These are phyloP conservation scores for Hymenochirus boettgeri DNA, from an alignment of 2,113 vertebrate species.

Conservation along the genomic window DNA sequence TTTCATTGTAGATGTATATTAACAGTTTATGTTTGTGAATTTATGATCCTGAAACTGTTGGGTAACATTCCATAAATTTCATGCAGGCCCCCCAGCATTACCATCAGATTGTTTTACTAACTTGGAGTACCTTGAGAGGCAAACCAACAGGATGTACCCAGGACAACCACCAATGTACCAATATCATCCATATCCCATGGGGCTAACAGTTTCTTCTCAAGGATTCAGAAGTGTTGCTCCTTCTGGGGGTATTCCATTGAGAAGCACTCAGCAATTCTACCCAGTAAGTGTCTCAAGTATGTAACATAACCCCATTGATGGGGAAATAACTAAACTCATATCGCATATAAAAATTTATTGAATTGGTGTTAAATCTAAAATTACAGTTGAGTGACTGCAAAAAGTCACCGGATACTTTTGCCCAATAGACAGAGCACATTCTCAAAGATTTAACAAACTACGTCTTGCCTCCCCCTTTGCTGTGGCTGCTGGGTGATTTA, in stretches of 20 bases:
- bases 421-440: too few species aligned
- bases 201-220: conserved; percentile 52
- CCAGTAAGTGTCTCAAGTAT: conserved; percentile 26
- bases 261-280: conserved; percentile 48
- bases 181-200: conserved; percentile 54
- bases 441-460: too few species aligned
- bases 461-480: too few species aligned
- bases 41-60: too few species aligned
- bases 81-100: conserved; percentile 32
- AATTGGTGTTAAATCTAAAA: not conserved
- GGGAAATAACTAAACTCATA: too few species aligned
- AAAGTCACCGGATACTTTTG: too few species aligned
- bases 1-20: too few species aligned
- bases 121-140: conserved; percentile 58
- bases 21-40: too few species aligned
- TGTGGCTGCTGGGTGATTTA: too few species aligned
- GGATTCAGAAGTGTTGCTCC: conserved; percentile 46
- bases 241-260: conserved; percentile 44
- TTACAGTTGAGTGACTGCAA: not conserved
- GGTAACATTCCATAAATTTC: not conserved
- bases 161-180: conserved; percentile 52
- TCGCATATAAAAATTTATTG: too few species aligned
- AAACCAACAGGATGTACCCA: conserved; percentile 54
- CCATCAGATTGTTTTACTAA: conserved; percentile 44
- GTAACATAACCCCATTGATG: not conserved